Base-by-base conservation (phyloP, 1,140 invertebrate genomes). In the Pogonomyrmex barbatus region DNA sequence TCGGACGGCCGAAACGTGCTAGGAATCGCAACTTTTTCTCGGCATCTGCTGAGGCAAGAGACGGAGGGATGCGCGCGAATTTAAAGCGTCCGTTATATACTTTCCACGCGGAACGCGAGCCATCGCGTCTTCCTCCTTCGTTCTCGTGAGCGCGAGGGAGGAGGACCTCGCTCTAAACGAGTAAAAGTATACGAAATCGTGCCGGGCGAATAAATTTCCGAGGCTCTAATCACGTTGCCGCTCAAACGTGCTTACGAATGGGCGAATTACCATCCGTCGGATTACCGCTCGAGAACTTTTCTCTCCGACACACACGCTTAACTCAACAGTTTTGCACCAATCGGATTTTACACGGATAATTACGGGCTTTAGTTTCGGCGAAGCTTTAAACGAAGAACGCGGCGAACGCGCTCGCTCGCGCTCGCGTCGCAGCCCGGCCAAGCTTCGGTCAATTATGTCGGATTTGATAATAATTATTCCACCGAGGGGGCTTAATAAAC, bases 71-170 rank as follows among this genome's bases (percentile, higher is more conserved):
- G 60, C 62, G 33, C 30, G 45, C 60, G 62, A 87, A 88, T 89
- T 84, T 71, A 89, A 81, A 87, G 68, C 88, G 86, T 58, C 63
- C 71, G 87, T 87, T 87, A 90, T 87, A 90, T 87, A 90, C 68
- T 85, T 90, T 87, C 77, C 52, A 33, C 54, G 79, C 12, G 77
- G 45, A 75, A 60, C 17, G 39, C 30, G 54, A 33, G 56, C 42
- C 42, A 68, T 2, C 9, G 50, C 33, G 45, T 78, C 73, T 54
- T 62, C 78, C 47, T 33, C 52, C 65, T 30, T 58, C 2, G 9
- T 36, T 52, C 58, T 79, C 47, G 47, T n/a, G 24, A 24, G 33
- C 45, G 36, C 68, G 33, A 56, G 45, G 39, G 24, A 24, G 24
- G 39, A 17, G 36, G 36, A 56, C 39, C 60, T 14, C 60, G 58